These are phyloP conservation scores for Octomys mimax DNA, from an alignment of 2,797 vertebrate species.

Conservation along the genomic window DNA sequence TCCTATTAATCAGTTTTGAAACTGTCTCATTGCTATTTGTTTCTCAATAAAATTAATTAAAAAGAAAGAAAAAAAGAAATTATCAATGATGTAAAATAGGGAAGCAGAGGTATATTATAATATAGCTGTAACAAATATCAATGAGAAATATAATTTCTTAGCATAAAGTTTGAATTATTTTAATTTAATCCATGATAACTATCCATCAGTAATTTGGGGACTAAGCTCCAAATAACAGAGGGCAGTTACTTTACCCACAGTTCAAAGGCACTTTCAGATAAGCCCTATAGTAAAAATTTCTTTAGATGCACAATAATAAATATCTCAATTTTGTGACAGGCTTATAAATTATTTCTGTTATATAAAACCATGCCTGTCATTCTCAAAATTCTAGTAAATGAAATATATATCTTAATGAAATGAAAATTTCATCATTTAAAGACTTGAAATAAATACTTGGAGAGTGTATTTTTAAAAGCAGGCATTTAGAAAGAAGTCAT, in stretches of 20 bases:
- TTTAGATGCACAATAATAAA: conserved; percentile 24
- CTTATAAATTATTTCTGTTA: conserved; percentile 68
- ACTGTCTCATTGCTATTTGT: no score
- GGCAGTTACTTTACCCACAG: not conserved
- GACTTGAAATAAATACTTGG: conserved; percentile 61
- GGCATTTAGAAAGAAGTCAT: conserved; percentile 52
- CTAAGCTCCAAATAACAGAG: conserved; percentile 35
- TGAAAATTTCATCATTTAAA: conserved; percentile 54
- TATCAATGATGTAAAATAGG: not conserved
- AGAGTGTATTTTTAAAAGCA: conserved; percentile 70
- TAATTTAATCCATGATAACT: conserved; percentile 5
- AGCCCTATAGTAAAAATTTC: not conserved
- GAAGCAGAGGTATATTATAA: not conserved
- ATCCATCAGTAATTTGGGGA: conserved; percentile 8
- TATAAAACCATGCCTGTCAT: conserved; percentile 54
- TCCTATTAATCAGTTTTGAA: no score
- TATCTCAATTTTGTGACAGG: conserved; percentile 54
- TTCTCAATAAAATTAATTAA: no score
- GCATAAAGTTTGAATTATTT: conserved; percentile 21
- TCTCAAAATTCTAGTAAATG: conserved; percentile 58
- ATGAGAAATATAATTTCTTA: not conserved
- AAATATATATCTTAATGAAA: conserved; percentile 64
- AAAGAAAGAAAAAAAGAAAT: no score
- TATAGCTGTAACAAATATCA: not conserved
- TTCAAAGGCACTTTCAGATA: not conserved